A percentile compares a stretch with the other conserved stretches of the same genome.
Evolutionary conservation across 2,888 invertebrate genomes (phyloP).

Genomic region (Stenurella melanura): DNA sequence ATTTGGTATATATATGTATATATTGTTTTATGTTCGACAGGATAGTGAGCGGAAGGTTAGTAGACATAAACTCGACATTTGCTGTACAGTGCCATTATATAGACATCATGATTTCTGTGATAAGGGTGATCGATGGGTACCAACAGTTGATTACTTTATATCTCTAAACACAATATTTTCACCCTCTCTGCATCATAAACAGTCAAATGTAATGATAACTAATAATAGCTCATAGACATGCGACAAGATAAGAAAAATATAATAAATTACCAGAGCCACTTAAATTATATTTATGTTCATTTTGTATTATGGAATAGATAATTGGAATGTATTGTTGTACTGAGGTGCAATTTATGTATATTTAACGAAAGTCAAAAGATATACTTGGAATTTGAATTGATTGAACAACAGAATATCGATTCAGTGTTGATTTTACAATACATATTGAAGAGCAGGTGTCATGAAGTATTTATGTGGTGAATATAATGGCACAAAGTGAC

Average conservation of each 20-base stretch:
- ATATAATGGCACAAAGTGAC: too few species aligned
- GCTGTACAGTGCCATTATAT: conserved; percentile 55
- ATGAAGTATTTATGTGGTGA: too few species aligned
- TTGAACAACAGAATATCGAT: too few species aligned
- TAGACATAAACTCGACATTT: conserved; percentile 43
- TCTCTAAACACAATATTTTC: conserved; percentile 43
- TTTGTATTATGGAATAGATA: neutral
- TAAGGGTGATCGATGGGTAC: conserved; percentile 61
- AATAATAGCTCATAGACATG: conserved; percentile 37
- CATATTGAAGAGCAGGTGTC: too few species aligned
- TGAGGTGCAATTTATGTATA: too few species aligned
- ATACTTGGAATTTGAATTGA: too few species aligned
- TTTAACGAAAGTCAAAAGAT: too few species aligned
- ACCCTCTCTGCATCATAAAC: conserved; percentile 35
- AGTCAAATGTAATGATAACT: conserved; percentile 31
- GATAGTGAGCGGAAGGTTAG: conserved; percentile 28
- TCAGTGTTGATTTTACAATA: too few species aligned
- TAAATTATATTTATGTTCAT: neutral
- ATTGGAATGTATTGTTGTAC: too few species aligned
- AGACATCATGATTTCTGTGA: conserved; percentile 60
- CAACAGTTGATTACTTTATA: conserved; percentile 57
- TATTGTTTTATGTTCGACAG: conserved; percentile 39
- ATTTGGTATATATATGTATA: conserved; percentile 32
- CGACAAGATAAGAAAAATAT: conserved; percentile 33
- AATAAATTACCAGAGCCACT: conserved; percentile 28